Evolutionary conservation across 2,888 invertebrate species (phyloP), one percentile per base, ranked within the genome.

Genomic region (Limenitis camilla): DNA sequence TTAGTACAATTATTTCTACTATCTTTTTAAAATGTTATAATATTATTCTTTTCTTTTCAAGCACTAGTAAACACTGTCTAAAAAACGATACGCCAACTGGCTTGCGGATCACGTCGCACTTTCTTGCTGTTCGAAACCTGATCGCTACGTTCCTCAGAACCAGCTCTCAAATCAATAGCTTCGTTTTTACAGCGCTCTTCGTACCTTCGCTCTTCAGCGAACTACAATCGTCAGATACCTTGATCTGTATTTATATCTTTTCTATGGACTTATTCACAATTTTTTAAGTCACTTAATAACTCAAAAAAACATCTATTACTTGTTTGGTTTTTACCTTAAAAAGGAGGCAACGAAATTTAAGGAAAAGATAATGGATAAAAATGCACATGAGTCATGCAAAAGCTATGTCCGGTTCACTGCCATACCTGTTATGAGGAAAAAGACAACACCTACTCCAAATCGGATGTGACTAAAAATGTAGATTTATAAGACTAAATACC

Each of bases 61-160:
- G 11, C 36, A 36, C 36, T 36, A 11, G 28, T 35, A 11, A 29
- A 35, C 41, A 38, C 33, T 47, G 48, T 33, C 49, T 49, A 47
- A 49, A 46, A 55, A 56, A 57, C 48, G 54, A 52, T 56, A 57
- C 53, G 35, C 46, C 55, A 53, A 50, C 58, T 55, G 55, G 53
- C 52, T 55, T 59, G 56, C 55, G 54, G 59, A 49, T 59, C 59
- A 74, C 74, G 74, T 78, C 66, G 71, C 68, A 61, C 62, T 68
- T 77, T 76, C 74, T 77, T 77, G 70, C 57, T 54, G 49, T 56
- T 61, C 60, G 60, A 61, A 67, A 69, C 69, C 55, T 53, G 69
- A 70, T 65, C 63, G 49, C 49, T 59, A 58, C 57, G 61, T 56
- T 78, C 76, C 75, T 67, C 47, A 57, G 76, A 78, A 78, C 60